phyloP scores from a whole-genome alignment of 2,797 vertebrate genomes.

The Limosa lapponica region DNA sequence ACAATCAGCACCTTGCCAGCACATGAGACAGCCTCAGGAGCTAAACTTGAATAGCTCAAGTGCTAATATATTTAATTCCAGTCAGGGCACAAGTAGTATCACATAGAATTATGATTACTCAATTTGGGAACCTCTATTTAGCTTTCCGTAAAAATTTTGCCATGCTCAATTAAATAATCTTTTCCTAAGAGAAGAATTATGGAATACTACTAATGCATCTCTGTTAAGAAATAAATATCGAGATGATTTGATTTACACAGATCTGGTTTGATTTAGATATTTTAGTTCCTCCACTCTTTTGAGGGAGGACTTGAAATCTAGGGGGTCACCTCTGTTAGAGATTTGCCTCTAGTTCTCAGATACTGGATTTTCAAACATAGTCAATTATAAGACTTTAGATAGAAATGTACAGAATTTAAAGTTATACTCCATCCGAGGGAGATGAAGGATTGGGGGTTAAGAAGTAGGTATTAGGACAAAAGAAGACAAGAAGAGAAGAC shows the following conservation, averaged over 20 bases:
- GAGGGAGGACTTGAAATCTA: background rate
- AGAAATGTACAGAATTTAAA: background rate
- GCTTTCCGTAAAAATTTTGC: background rate
- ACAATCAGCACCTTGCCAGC: background rate
- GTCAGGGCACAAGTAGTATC: background rate
- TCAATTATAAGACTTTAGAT: background rate
- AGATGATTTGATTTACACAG: background rate
- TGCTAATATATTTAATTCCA: background rate
- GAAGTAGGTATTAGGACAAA: background rate
- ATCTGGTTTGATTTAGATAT: background rate
- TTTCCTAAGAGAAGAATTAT: background rate
- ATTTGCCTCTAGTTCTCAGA: background rate
- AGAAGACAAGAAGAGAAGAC: no score
- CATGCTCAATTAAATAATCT: background rate
- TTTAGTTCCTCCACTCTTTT: background rate
- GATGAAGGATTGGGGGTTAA: background rate
- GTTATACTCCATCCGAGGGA: background rate
- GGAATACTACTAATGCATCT: background rate
- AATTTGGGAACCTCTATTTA: background rate
- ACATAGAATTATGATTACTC: background rate
- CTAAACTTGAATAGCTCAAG: background rate
- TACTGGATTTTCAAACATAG: background rate
- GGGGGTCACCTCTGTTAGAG: background rate
- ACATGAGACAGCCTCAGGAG: background rate
- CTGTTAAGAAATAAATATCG: slow-evolving; percentile 7